A percentile compares a stretch with the other conserved stretches of the same genome.
phyloP scores from a whole-genome alignment of 2,797 vertebrate species.

The Sebastes minor region DNA sequence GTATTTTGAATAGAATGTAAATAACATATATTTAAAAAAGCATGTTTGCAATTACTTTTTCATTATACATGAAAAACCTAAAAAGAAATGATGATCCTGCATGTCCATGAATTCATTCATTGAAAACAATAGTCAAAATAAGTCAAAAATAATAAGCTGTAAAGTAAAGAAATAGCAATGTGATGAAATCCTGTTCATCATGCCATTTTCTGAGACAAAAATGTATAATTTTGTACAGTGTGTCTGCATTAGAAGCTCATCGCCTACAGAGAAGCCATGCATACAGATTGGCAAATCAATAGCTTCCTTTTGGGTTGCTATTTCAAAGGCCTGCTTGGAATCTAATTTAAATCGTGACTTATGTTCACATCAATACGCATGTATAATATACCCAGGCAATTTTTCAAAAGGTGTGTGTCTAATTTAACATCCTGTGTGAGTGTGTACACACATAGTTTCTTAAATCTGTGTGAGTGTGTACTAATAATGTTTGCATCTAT shows the following conservation, averaged over 20 bases:
- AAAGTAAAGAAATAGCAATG: background rate
- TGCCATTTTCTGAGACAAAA: background rate
- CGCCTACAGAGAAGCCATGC: slow-evolving; percentile 26
- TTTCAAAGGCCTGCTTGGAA: slow-evolving; percentile 47
- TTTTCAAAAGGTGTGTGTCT: slow-evolving; percentile 27
- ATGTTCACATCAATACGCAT: slow-evolving; percentile 42
- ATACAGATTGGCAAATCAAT: slow-evolving; percentile 63
- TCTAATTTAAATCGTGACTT: slow-evolving; percentile 48
- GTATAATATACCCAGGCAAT: slow-evolving; percentile 16
- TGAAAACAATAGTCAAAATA: background rate
- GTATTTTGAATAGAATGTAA: background rate
- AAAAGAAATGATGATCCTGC: background rate
- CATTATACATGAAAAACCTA: background rate
- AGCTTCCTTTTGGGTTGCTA: slow-evolving; percentile 40
- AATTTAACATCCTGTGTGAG: slow-evolving; percentile 20
- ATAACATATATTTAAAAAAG: background rate
- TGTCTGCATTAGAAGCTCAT: slow-evolving; percentile 18
- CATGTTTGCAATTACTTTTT: background rate
- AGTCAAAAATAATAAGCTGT: background rate
- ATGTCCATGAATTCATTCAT: background rate
- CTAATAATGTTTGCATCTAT: background rate
- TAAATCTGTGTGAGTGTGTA: background rate
- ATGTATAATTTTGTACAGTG: background rate
- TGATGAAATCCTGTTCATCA: background rate
- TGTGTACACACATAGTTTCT: background rate